Evolutionary conservation across 1,140 invertebrate genomes (phyloP).

Genomic region (Globodera ellingtonae): DNA sequence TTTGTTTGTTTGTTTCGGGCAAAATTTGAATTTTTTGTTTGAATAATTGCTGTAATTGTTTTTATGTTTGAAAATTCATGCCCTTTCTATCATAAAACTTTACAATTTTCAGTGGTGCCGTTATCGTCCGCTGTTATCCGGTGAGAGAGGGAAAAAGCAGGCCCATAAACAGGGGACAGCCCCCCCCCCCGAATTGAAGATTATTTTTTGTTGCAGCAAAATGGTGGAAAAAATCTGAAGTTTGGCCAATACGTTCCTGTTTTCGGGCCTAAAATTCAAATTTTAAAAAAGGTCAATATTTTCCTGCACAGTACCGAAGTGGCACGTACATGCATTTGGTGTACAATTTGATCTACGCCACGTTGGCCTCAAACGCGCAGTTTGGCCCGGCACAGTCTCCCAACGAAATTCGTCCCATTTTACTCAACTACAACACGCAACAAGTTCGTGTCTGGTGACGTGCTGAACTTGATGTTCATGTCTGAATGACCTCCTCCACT

Average conservation of each 20-base stretch:
- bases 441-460: neutral
- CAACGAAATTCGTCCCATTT: slow-evolving; percentile 24
- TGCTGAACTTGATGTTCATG: too few species aligned
- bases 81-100: too few species aligned
- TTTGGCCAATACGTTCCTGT: neutral
- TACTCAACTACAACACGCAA: slow-evolving; percentile 16
- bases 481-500: neutral
- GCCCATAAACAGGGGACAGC: too few species aligned
- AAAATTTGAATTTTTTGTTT: too few species aligned
- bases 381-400: neutral
- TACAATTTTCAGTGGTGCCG: slow-evolving; percentile 13
- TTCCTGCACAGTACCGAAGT: neutral
- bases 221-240: neutral
- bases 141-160: neutral
- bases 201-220: too few species aligned
- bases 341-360: slow-evolving; percentile 17
- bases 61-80: too few species aligned
- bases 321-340: slow-evolving; percentile 24
- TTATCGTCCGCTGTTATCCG: slow-evolving; percentile 30
- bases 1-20: neutral
- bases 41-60: too few species aligned
- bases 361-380: slow-evolving; percentile 8
- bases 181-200: too few species aligned
- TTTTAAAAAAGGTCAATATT: too few species aligned
- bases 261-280: neutral